phyloP scores from a whole-genome alignment of 1,140 invertebrate genomes.

The Nephotettix cincticeps region DNA sequence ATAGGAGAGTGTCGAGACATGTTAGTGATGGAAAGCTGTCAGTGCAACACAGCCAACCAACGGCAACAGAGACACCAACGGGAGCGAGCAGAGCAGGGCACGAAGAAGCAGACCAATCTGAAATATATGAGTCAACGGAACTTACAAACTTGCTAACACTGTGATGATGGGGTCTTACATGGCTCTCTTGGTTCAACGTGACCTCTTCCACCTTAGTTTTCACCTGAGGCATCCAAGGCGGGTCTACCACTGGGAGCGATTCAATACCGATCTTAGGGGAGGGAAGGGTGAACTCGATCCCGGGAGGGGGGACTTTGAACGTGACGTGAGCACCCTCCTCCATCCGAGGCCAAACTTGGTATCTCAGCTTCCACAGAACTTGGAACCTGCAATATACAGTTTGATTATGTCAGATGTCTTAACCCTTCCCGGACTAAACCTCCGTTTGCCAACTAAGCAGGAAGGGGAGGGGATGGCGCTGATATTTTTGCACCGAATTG shows the following conservation, averaged over 20 bases:
- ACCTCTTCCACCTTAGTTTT: slow-evolving; percentile 99
- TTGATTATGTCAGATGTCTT: too few relatives aligned
- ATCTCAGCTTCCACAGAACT: slow-evolving; percentile 94
- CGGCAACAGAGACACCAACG: too few relatives aligned
- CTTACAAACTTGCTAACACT: slow-evolving; percentile 17
- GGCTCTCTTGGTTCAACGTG: slow-evolving; percentile 96
- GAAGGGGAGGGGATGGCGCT: too few relatives aligned
- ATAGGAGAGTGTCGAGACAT: too few relatives aligned
- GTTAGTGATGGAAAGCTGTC: too few relatives aligned
- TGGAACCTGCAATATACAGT: slow-evolving; percentile 82
- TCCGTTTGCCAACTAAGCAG: too few relatives aligned
- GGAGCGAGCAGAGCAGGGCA: background rate
- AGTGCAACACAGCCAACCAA: too few relatives aligned
- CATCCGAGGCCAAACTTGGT: slow-evolving; percentile 98
- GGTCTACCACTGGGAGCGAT: slow-evolving; percentile 92
- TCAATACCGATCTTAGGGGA: slow-evolving; percentile 98
- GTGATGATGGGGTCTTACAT: slow-evolving; percentile 64
- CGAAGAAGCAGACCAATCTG: slow-evolving; percentile 9
- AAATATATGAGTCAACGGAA: slow-evolving; percentile 2
- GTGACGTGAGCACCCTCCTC: slow-evolving; percentile 93
- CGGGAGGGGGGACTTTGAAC: slow-evolving; percentile 97
- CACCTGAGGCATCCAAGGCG: slow-evolving; percentile 97
- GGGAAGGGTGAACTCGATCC: slow-evolving; percentile 97
- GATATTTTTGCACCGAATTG: too few relatives aligned
- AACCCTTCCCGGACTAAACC: too few relatives aligned